These are phyloP conservation scores for Lontra canadensis DNA, from an alignment of 2,113 vertebrate genomes.

Conservation along the genomic window DNA sequence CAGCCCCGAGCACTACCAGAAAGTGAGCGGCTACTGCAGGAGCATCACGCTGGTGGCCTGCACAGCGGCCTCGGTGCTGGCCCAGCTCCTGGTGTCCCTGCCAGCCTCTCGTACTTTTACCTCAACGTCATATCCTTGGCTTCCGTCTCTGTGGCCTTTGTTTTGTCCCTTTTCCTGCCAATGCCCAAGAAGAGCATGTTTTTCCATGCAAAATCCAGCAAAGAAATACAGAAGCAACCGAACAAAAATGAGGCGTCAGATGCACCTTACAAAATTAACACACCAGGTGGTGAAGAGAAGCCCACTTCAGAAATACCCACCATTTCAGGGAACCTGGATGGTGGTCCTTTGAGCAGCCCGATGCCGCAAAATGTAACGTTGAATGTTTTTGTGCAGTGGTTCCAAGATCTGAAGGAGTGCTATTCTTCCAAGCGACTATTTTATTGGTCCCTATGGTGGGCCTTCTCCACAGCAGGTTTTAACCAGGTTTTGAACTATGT, in stretches of 20 bases:
- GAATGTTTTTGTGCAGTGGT: slow-evolving; percentile 83
- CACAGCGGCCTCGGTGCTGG: slow-evolving; percentile 88
- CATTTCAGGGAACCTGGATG: fast-evolving
- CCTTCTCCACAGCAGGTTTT: slow-evolving; percentile 92
- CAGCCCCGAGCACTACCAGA: slow-evolving; percentile 87
- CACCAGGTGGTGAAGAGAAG: neutral
- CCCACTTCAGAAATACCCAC: fast-evolving
- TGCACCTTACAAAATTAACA: fast-evolving
- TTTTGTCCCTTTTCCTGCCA: slow-evolving; percentile 87
- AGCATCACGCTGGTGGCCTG: slow-evolving; percentile 89
- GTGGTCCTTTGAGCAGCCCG: fast-evolving
- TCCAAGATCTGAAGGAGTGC: slow-evolving; percentile 88
- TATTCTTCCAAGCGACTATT: slow-evolving; percentile 88
- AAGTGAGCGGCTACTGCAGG: slow-evolving; percentile 91
- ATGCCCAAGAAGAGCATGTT: slow-evolving; percentile 94
- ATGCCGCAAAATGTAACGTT: neutral
- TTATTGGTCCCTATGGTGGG: slow-evolving; percentile 96
- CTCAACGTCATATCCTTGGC: slow-evolving; percentile 87
- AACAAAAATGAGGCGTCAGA: fast-evolving
- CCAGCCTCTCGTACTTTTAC: slow-evolving; percentile 85
- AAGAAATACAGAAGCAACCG: neutral
- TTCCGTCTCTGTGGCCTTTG: slow-evolving; percentile 84
- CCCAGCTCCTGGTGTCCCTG: slow-evolving; percentile 92
- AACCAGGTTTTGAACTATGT: slow-evolving; percentile 93
- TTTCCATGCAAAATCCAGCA: slow-evolving; percentile 85